Percentiles rank a stretch among this genome's conserved stretches.
These are phyloP conservation scores for Epicauta chinensis DNA, from an alignment of 1,140 invertebrate genomes.

Conservation along the genomic window DNA sequence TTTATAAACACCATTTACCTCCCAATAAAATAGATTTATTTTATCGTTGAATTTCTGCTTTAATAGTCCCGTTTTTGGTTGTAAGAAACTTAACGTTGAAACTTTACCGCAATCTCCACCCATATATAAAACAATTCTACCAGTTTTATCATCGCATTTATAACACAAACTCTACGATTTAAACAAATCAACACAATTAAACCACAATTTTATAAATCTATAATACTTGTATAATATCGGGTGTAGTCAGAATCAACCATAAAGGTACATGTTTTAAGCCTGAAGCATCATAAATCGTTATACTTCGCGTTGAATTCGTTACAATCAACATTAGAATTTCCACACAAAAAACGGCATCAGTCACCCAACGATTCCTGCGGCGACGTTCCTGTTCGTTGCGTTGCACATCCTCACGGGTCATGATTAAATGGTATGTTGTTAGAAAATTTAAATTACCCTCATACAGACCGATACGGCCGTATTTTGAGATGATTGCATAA, in stretches of 20 bases:
- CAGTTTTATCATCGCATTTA: constrained; percentile 4
- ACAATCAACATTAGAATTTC: constrained; percentile 46
- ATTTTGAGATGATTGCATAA: constrained; percentile 48
- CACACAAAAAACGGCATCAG: constrained; percentile 49
- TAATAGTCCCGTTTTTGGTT: constrained; percentile 44
- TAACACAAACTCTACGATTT: no score
- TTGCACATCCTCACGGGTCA: constrained; percentile 39
- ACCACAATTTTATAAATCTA: constrained; percentile 1
- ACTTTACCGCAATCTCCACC: constrained; percentile 48
- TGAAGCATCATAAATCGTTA: constrained; percentile 48
- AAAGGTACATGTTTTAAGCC: constrained; percentile 46
- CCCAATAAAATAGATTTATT: constrained; percentile 49
- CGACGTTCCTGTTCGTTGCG: constrained; percentile 31
- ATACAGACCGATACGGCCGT: constrained; percentile 50
- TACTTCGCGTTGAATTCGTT: constrained; percentile 47
- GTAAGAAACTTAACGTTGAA: constrained; percentile 43
- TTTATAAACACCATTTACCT: constrained; percentile 38
- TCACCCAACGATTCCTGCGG: constrained; percentile 50
- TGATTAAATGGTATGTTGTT: constrained; percentile 45
- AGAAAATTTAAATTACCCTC: constrained; percentile 45
- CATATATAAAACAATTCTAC: constrained; percentile 41
- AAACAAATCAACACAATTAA: not conserved
- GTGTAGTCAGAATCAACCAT: constrained; percentile 47
- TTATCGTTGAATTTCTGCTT: constrained; percentile 44
- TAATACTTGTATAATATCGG: constrained; percentile 41